Evolutionary conservation across 2,888 invertebrate species (phyloP), one percentile per base, ranked within the genome.

Genomic region (Mythimna impura): DNA sequence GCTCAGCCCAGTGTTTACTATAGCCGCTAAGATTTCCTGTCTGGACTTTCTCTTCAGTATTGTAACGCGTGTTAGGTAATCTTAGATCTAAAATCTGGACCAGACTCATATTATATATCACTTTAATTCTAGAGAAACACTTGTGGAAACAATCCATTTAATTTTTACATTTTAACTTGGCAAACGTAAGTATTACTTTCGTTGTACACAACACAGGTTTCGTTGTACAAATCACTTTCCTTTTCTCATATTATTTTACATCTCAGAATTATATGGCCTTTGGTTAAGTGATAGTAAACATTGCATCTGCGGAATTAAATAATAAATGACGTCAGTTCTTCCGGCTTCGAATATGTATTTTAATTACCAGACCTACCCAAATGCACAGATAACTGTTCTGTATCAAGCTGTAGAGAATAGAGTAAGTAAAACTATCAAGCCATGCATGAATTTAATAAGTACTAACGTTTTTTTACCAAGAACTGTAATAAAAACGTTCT

Each of bases 231-330:
- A 74, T 71, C 57, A 77, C 82, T 86, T 86, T 86, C 84, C 58
- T 73, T 84, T 82, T 83, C 70, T 66, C 55, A 52, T 76, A 68
- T 61, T 84, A 68, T 61, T 84, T 81, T 61, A 64, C 72, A 73
- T 61, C 55, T 55, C 71, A 30, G 0, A 3, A 30, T 58, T 72
- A 55, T 34, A 36, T 62, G 66, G 72, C 70, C 77, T 76, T 77
- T 83, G 22, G 25, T n/a, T 83, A 83, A 80, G 85, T 85, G 86
- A 85, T 83, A 76, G 81, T 80, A 83, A 83, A 83, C 77, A 83
- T 83, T 68, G 60, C 68, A 73, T 72, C 64, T 73, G 65, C 70
- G 57, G 52, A 66, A 78, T 84, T 70, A 52, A 84, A 70, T 36
- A 70, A 70, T 63, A 58, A 66, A 73, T 82, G 60, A 74, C 75